These are phyloP conservation scores for Rotaria sp. DNA, from an alignment of 2,888 invertebrate genomes.

Conservation along the genomic window DNA sequence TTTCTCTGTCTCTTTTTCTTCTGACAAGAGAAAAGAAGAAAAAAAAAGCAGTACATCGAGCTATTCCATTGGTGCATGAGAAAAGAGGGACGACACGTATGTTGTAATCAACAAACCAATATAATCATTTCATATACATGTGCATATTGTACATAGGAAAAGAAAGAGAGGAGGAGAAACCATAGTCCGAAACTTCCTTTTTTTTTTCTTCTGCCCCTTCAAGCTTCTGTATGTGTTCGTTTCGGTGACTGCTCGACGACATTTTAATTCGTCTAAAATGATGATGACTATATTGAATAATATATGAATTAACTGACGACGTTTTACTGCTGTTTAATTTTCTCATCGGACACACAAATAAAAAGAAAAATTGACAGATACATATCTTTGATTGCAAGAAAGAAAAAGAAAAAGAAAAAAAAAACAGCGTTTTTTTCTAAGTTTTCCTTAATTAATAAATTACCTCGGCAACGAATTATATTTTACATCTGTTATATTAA, in stretches of 20 bases:
- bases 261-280: neutral
- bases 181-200: neutral
- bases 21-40: neutral
- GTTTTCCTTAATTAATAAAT: neutral
- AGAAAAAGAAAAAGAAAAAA: neutral
- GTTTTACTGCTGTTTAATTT: constrained; percentile 1
- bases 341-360: no score
- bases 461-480: neutral
- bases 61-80: neutral
- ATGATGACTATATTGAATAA: constrained; percentile 15
- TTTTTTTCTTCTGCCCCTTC: neutral
- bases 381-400: neutral
- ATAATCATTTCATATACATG: neutral
- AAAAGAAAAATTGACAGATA: neutral
- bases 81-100: neutral
- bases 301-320: neutral
- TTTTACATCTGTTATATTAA: neutral
- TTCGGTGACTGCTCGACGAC: neutral
- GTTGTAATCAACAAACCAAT: constrained; percentile 19
- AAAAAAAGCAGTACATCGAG: neutral
- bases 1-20: neutral
- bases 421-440: neutral
- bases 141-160: neutral
- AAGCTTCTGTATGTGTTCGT: neutral
- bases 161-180: neutral